A percentile compares a stretch with the other conserved stretches of the same genome.
Conservation (phyloP, 2,888 invertebrate genomes). For the Cancer borealis region DNA sequence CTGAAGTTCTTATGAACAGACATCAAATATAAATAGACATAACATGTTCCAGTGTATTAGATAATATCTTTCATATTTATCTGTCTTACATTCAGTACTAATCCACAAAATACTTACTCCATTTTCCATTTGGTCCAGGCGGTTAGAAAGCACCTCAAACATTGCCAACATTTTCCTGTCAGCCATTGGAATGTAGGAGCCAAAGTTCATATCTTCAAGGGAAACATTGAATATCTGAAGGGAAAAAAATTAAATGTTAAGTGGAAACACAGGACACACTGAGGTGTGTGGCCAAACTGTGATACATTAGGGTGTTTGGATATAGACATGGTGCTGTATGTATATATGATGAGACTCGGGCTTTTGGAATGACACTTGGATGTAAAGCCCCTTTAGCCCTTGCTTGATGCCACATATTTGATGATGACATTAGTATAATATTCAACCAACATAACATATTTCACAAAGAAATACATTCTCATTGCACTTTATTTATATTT, state of each 20-base stretch:
- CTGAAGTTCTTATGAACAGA: no score
- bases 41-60: no score
- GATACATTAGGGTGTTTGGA: no score
- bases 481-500: background rate
- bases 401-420: no score
- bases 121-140: constrained; percentile 75
- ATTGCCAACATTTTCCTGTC: constrained; percentile 74
- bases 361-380: no score
- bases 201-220: constrained; percentile 62
- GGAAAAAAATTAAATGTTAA: background rate
- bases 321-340: no score
- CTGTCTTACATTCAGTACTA: background rate
- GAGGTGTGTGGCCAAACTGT: no score
- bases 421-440: background rate
- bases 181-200: constrained; percentile 62
- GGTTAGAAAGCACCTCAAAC: constrained; percentile 75
- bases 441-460: background rate
- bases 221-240: constrained; percentile 72
- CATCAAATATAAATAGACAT: no score
- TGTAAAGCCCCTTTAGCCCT: no score
- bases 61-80: no score
- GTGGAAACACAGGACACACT: background rate
- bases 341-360: no score
- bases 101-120: constrained; percentile 63
- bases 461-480: background rate